These are phyloP conservation scores for Malthinus seriepunctatus DNA, from an alignment of 2,888 invertebrate genomes.

Conservation along the genomic window DNA sequence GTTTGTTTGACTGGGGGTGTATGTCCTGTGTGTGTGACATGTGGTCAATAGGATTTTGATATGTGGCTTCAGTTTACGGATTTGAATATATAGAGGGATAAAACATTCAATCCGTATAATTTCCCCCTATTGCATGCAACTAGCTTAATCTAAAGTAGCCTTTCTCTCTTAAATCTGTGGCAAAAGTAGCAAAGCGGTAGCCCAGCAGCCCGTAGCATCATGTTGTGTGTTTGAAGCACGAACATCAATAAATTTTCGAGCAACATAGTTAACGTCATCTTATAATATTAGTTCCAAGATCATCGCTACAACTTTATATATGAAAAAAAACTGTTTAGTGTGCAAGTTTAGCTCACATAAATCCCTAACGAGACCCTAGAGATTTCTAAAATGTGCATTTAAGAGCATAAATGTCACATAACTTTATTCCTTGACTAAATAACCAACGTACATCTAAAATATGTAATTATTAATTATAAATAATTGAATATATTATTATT, in stretches of 20 bases:
- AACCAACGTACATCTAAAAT: neutral
- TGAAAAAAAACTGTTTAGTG: conserved; percentile 27
- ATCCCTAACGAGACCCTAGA: conserved; percentile 22
- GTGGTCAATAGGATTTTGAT: conserved; percentile 1
- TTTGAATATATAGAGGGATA: neutral
- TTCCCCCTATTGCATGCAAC: neutral
- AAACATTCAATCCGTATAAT: conserved; percentile 4
- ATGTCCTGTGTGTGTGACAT: neutral
- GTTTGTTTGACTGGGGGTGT: no score
- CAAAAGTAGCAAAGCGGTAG: no score
- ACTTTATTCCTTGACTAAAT: conserved; percentile 3
- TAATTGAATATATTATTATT: no score
- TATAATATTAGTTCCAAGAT: conserved; percentile 28
- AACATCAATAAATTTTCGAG: conserved; percentile 20
- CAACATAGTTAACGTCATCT: conserved; percentile 27
- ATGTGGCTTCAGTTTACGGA: conserved; percentile 2
- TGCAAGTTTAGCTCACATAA: conserved; percentile 24
- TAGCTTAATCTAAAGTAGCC: neutral
- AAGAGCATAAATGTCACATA: conserved; percentile 17
- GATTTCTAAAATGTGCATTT: conserved; percentile 27
- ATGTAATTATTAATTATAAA: no score
- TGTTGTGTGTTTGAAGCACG: conserved; percentile 22
- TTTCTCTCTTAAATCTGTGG: no score
- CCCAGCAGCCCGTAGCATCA: conserved; percentile 2
- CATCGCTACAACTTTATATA: conserved; percentile 22